Conservation (phyloP, 2,888 invertebrate species). For the Epirrhoe alternata region DNA sequence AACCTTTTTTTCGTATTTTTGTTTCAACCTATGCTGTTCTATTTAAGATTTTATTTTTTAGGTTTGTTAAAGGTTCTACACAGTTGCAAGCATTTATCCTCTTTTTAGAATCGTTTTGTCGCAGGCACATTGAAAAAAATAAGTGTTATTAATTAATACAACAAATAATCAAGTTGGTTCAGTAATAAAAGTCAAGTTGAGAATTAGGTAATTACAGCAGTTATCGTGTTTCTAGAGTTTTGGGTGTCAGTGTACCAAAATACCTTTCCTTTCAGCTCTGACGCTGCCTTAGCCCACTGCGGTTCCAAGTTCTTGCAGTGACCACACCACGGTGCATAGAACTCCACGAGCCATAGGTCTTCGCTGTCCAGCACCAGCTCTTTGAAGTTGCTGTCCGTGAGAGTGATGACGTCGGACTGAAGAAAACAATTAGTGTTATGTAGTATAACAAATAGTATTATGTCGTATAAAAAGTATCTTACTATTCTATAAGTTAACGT, state of each 20-base stretch:
- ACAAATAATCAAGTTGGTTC: background rate
- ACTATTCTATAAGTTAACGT: no score
- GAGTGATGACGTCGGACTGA: constrained; percentile 90
- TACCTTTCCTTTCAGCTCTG: constrained; percentile 97
- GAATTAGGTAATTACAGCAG: background rate
- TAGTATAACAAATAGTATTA: background rate
- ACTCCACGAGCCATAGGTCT: constrained; percentile 98
- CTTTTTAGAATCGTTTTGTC: background rate
- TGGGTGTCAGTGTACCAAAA: background rate
- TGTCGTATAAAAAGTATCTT: no score
- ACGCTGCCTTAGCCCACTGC: constrained; percentile 97
- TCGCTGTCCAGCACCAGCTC: constrained; percentile 95
- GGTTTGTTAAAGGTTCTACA: no score
- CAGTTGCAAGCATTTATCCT: background rate
- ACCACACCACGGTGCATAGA: constrained; percentile 98
- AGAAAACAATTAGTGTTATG: constrained; percentile 32
- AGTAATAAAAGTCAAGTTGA: background rate
- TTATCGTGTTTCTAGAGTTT: background rate
- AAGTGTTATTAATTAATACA: background rate
- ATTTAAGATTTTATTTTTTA: no score
- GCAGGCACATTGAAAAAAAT: background rate
- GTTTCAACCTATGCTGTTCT: no score
- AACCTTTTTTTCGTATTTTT: no score
- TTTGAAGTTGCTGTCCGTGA: constrained; percentile 98
- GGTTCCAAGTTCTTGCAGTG: constrained; percentile 98